These are phyloP conservation scores for Anorthoa munda DNA, from an alignment of 2,888 invertebrate species.

Conservation along the genomic window DNA sequence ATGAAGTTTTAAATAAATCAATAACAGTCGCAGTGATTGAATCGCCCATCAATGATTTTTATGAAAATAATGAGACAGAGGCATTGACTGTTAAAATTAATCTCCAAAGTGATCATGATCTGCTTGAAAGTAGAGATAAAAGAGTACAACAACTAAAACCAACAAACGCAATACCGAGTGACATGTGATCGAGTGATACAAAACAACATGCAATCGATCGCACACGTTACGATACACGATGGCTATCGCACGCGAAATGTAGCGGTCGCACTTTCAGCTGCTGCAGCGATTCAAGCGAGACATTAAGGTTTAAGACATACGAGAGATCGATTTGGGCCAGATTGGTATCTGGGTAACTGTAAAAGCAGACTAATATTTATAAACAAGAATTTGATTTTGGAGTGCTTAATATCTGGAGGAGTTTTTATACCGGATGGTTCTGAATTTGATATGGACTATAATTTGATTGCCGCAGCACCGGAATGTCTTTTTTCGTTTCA, in stretches of 20 bases:
- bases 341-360: slow-evolving; percentile 55
- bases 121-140: slow-evolving; percentile 16
- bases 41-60: not conserved
- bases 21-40: not conserved
- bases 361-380: slow-evolving; percentile 12
- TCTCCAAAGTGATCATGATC: not conserved
- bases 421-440: too few species aligned
- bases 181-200: slow-evolving; percentile 50
- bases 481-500: too few species aligned
- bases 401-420: not conserved
- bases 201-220: slow-evolving; percentile 50
- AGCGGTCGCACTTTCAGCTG: slow-evolving; percentile 25
- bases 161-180: slow-evolving; percentile 28
- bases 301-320: slow-evolving; percentile 37
- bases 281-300: slow-evolving; percentile 26
- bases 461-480: not conserved
- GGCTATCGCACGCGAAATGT: slow-evolving; percentile 42
- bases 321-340: slow-evolving; percentile 47
- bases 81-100: not conserved
- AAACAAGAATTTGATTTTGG: slow-evolving; percentile 3
- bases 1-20: too few species aligned
- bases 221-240: slow-evolving; percentile 36
- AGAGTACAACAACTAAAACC: slow-evolving; percentile 11
- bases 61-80: not conserved
- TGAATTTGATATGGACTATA: not conserved